These are phyloP conservation scores for Lypha dubia DNA, from an alignment of 2,888 invertebrate genomes.

Conservation along the genomic window DNA sequence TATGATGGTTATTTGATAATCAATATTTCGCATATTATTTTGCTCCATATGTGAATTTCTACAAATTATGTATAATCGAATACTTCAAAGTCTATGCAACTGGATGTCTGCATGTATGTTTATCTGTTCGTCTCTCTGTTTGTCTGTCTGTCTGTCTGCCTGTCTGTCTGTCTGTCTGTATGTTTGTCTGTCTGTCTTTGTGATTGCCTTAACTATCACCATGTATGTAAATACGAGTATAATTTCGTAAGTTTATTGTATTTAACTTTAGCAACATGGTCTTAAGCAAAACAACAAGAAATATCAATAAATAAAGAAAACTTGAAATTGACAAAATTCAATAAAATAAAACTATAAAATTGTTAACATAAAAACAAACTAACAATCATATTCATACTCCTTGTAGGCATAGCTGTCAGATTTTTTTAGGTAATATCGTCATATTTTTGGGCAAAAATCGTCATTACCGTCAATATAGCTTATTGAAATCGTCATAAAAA, in stretches of 20 bases:
- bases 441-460: too few relatives aligned
- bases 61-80: not conserved
- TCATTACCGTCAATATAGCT: too few relatives aligned
- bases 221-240: not conserved
- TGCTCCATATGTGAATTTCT: conserved; percentile 31
- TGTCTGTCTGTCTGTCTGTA: not conserved
- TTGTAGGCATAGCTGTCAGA: too few relatives aligned
- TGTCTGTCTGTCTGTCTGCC: not conserved
- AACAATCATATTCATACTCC: not conserved
- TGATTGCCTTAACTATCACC: not conserved
- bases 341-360: conserved; percentile 64
- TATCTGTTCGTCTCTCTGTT: not conserved
- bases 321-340: conserved; percentile 65
- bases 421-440: too few relatives aligned
- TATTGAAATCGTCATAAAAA: too few relatives aligned
- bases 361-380: conserved; percentile 56
- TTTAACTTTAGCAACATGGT: conserved; percentile 37
- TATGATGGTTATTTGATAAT: conserved; percentile 42
- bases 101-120: not conserved
- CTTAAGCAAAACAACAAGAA: conserved; percentile 33
- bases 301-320: conserved; percentile 59
- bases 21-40: conserved; percentile 52
- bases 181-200: conserved; percentile 1
- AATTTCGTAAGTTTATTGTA: not conserved
- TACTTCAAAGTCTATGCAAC: not conserved